Evolutionary conservation across 2,888 invertebrate genomes (phyloP).

Genomic region (Periphyllus acericola): DNA sequence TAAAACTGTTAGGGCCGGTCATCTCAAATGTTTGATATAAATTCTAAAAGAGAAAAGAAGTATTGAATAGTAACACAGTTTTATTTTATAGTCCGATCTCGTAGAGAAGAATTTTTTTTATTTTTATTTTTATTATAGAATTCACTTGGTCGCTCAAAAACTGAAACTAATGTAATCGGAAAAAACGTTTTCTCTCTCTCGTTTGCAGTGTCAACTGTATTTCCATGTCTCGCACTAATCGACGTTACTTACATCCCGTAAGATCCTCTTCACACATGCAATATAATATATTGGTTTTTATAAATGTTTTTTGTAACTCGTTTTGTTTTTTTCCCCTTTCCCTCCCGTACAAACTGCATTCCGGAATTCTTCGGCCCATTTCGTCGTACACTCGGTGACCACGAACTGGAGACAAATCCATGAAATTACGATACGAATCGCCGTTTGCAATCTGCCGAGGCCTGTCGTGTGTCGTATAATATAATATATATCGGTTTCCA

Average conservation of each 20-base stretch:
- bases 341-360: slow-evolving; percentile 41
- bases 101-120: background rate
- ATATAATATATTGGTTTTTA: slow-evolving; percentile 54
- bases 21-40: no score
- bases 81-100: background rate
- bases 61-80: no score
- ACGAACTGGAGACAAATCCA: slow-evolving; percentile 34
- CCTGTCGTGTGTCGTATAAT: background rate
- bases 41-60: no score
- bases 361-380: slow-evolving; percentile 37
- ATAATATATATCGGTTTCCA: background rate
- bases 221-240: slow-evolving; percentile 24
- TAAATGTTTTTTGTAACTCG: slow-evolving; percentile 42
- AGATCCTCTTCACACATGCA: slow-evolving; percentile 55
- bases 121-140: background rate
- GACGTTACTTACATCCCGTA: slow-evolving; percentile 29
- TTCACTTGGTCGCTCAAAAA: background rate
- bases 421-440: slow-evolving; percentile 38
- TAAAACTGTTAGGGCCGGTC: no score
- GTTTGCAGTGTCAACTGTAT: slow-evolving; percentile 17
- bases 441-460: background rate
- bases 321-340: slow-evolving; percentile 40
- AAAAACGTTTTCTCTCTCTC: slow-evolving; percentile 13
- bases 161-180: background rate
- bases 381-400: background rate